phyloP scores from a whole-genome alignment of 2,113 vertebrate genomes.

The Pycnonotus jocosus region DNA sequence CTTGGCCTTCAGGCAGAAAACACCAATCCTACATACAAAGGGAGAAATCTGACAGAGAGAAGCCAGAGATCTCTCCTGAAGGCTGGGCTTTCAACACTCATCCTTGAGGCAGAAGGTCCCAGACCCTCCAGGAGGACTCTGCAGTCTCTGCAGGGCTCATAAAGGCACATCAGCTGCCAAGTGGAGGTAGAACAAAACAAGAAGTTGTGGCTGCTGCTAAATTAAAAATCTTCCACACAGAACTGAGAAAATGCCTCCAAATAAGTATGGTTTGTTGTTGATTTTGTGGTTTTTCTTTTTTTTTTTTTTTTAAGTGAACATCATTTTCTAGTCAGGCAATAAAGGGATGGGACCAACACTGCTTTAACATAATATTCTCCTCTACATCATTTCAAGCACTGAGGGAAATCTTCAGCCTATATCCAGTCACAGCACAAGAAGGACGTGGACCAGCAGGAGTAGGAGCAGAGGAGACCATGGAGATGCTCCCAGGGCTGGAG shows the following conservation, averaged over 20 bases:
- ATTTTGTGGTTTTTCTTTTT: not conserved
- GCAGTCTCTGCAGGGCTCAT: not conserved
- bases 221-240: not conserved
- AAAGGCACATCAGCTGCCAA: not conserved
- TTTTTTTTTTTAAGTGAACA: not conserved
- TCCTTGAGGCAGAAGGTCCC: not conserved
- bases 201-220: not conserved
- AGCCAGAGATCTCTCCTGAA: not conserved
- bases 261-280: not conserved
- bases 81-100: not conserved
- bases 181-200: not conserved
- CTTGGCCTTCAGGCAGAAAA: not conserved
- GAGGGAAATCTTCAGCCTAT: not conserved
- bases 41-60: not conserved
- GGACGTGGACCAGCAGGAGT: accelerated
- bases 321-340: not conserved
- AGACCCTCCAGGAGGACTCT: not conserved
- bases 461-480: not conserved
- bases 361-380: not conserved
- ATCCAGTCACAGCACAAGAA: not conserved
- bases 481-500: not conserved
- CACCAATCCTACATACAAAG: not conserved
- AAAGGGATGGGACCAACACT: not conserved
- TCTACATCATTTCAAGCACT: not conserved
- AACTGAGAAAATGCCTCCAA: not conserved